These are phyloP conservation scores for Keiferia lycopersicella DNA, from an alignment of 2,888 invertebrate genomes.

Conservation along the genomic window DNA sequence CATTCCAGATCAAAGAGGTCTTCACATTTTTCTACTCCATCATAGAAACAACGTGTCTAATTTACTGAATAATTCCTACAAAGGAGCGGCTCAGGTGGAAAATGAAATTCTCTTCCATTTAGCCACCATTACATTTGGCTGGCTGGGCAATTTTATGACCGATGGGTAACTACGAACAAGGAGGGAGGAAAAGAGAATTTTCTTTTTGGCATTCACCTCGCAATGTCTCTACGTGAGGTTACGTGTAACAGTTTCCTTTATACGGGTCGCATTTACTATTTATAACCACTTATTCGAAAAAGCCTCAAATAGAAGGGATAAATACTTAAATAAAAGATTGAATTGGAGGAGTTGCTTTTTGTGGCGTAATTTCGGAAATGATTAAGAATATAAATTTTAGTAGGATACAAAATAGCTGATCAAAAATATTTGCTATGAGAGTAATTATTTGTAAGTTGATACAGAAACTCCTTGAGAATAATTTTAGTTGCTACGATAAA, in stretches of 20 bases:
- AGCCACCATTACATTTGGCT: slow-evolving; percentile 55
- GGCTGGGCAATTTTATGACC: slow-evolving; percentile 68
- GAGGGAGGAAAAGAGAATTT: slow-evolving; percentile 44
- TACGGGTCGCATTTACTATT: slow-evolving; percentile 2
- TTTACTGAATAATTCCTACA: slow-evolving; percentile 25
- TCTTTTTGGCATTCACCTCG: slow-evolving; percentile 65
- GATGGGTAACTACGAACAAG: slow-evolving; percentile 64
- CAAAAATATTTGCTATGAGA: too few species aligned
- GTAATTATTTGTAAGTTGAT: too few species aligned
- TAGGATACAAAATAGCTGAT: too few species aligned
- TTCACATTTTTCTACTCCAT: slow-evolving; percentile 3
- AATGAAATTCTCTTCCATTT: slow-evolving; percentile 64
- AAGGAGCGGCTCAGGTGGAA: slow-evolving; percentile 61
- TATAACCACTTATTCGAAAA: slow-evolving; percentile 4
- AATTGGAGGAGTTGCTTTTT: background rate
- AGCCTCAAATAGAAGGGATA: background rate
- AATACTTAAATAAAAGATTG: background rate
- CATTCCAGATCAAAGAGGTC: background rate
- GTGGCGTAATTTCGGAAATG: background rate
- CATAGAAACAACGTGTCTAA: slow-evolving; percentile 13
- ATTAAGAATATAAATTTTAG: too few species aligned
- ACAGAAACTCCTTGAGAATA: too few species aligned
- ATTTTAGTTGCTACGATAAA: too few species aligned
- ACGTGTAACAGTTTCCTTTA: slow-evolving; percentile 6
- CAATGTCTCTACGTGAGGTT: slow-evolving; percentile 4